Evolutionary conservation across 2,888 invertebrate species (phyloP).

Genomic region (Ectemnius cavifrons): DNA sequence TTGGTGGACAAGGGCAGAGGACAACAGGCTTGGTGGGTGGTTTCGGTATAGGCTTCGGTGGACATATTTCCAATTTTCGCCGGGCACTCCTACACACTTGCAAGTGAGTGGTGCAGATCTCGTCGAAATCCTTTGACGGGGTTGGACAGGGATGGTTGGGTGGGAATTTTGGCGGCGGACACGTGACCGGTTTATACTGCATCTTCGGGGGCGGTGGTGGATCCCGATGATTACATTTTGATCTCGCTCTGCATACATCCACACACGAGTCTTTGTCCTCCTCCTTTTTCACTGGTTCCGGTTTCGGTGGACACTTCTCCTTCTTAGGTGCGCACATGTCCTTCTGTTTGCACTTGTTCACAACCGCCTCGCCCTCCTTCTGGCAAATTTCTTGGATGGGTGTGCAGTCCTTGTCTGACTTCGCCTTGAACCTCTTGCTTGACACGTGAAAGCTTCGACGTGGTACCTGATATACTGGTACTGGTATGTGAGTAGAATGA

Average conservation of each 20-base stretch:
- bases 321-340: neutral
- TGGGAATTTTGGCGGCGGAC: conserved; percentile 57
- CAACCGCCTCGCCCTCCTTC: neutral
- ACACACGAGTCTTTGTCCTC: conserved; percentile 8
- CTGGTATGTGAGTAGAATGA: conserved; percentile 3
- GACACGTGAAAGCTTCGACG: neutral
- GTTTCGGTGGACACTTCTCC: conserved; percentile 4
- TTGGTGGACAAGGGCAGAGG: conserved; percentile 68
- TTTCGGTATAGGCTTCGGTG: conserved; percentile 61
- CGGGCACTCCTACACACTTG: neutral
- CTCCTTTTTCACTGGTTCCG: conserved; percentile 10
- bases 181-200: conserved; percentile 51
- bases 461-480: neutral
- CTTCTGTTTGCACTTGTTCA: conserved; percentile 7
- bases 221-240: conserved; percentile 26
- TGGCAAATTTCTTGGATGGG: conserved; percentile 15
- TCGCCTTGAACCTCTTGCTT: neutral
- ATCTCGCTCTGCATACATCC: conserved; percentile 25
- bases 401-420: neutral
- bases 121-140: neutral
- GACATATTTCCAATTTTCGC: conserved; percentile 33
- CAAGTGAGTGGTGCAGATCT: neutral
- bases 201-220: conserved; percentile 41
- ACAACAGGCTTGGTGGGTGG: conserved; percentile 63
- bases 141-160: conserved; percentile 42